Evolutionary conservation across 1,140 invertebrate genomes (phyloP).

Genomic region (Drosophila nannoptera): DNA sequence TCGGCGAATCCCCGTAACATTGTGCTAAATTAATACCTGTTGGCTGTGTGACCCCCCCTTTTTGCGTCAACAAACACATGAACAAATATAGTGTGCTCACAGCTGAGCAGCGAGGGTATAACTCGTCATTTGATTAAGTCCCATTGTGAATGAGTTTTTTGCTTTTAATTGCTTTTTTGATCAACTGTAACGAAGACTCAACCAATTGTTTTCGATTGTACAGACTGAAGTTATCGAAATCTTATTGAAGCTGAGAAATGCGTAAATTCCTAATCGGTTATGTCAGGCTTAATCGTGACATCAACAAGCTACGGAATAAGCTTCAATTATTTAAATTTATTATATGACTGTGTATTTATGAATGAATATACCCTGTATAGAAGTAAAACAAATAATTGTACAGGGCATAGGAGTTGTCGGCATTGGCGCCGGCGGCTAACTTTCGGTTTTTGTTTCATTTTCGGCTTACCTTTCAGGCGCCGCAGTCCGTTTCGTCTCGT

Average conservation of each 20-base stretch:
- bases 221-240: background rate
- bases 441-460: constrained; percentile 45
- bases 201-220: background rate
- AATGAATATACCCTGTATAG: constrained; percentile 6
- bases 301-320: background rate
- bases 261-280: background rate
- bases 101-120: constrained; percentile 17
- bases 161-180: background rate
- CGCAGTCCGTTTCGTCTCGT: constrained; percentile 1
- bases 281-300: background rate
- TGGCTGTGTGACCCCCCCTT: constrained; percentile 41
- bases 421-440: constrained; percentile 18
- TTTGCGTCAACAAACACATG: constrained; percentile 26
- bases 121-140: constrained; percentile 10
- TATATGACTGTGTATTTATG: background rate
- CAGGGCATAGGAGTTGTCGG: constrained; percentile 23
- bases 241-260: background rate
- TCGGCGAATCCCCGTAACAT: constrained; percentile 44
- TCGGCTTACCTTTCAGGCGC: constrained; percentile 28
- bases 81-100: constrained; percentile 20
- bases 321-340: background rate
- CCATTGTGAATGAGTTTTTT: background rate
- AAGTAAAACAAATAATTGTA: constrained; percentile 13
- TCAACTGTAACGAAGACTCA: background rate
- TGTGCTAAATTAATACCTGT: constrained; percentile 72